These are phyloP conservation scores for Uria lomvia DNA, from an alignment of 2,113 vertebrate species.

Conservation along the genomic window DNA sequence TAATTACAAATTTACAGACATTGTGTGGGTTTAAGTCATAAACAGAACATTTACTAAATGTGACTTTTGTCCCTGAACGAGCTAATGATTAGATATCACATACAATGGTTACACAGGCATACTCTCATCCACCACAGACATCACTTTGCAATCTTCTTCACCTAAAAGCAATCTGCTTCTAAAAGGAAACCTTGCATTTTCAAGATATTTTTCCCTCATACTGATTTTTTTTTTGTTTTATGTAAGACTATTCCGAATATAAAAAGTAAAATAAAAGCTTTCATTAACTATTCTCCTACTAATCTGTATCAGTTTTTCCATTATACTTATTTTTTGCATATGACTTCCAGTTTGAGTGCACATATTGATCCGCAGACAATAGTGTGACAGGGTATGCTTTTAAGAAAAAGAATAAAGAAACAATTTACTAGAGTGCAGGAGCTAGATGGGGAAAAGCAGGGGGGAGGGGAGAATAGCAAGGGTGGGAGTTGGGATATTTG, in stretches of 20 bases:
- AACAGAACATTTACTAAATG: constrained; percentile 51
- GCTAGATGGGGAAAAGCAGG: not conserved
- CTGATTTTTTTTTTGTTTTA: not conserved
- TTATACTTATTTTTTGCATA: not conserved
- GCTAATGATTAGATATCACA: not conserved
- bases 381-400: constrained; percentile 1
- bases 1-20: constrained; percentile 61
- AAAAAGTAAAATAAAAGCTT: not conserved
- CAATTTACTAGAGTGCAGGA: constrained; percentile 12
- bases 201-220: not conserved
- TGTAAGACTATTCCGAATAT: not conserved
- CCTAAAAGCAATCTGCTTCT: not conserved
- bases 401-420: constrained; percentile 38
- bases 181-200: not conserved
- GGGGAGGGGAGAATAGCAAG: not conserved
- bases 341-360: not conserved
- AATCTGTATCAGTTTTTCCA: not conserved
- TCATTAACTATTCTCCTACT: not conserved
- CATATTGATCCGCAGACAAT: constrained; percentile 20
- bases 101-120: not conserved
- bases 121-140: not conserved
- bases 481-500: not conserved
- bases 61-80: constrained; percentile 40
- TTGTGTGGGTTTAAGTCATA: constrained; percentile 37
- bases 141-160: not conserved